Percentiles rank a stretch among this genome's conserved stretches.
Conservation (phyloP, 1,140 invertebrate genomes). For the Drosophila nannoptera region DNA sequence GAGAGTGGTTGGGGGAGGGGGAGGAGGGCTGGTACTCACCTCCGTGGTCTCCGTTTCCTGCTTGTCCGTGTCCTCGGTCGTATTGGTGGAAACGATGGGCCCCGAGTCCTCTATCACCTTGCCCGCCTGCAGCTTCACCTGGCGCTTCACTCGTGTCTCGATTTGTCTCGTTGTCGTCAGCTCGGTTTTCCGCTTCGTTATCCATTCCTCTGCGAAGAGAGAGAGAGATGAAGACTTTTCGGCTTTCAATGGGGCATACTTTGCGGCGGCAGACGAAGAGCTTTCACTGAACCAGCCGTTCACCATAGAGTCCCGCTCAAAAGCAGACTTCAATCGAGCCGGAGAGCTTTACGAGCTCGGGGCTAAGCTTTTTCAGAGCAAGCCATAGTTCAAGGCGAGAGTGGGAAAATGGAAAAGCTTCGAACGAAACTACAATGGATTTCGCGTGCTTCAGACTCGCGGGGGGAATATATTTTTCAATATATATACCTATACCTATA, state of each 20-base stretch:
- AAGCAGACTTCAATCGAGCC: too few species aligned
- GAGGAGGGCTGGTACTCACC: slow-evolving; percentile 80
- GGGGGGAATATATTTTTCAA: background rate
- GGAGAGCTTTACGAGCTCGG: too few species aligned
- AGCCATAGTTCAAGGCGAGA: too few species aligned
- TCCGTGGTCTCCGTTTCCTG: slow-evolving; percentile 92
- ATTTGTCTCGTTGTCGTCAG: slow-evolving; percentile 93
- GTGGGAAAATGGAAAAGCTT: too few species aligned
- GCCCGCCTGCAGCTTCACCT: slow-evolving; percentile 92
- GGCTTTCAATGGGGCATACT: background rate
- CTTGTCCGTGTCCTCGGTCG: slow-evolving; percentile 91
- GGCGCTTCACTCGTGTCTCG: slow-evolving; percentile 92
- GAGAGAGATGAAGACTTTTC: background rate
- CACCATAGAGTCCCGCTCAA: too few species aligned
- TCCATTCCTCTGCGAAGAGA: slow-evolving; percentile 89
- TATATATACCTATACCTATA: background rate
- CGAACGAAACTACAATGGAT: too few species aligned
- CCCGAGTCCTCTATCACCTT: slow-evolving; percentile 92
- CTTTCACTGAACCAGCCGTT: background rate
- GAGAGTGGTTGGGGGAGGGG: background rate
- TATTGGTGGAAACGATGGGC: slow-evolving; percentile 92
- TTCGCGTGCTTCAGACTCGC: too few species aligned
- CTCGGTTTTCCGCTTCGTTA: slow-evolving; percentile 92
- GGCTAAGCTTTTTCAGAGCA: too few species aligned
- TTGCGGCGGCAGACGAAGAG: background rate